These are phyloP conservation scores for Tetrax tetrax DNA, from an alignment of 2,113 vertebrate genomes.

Conservation along the genomic window DNA sequence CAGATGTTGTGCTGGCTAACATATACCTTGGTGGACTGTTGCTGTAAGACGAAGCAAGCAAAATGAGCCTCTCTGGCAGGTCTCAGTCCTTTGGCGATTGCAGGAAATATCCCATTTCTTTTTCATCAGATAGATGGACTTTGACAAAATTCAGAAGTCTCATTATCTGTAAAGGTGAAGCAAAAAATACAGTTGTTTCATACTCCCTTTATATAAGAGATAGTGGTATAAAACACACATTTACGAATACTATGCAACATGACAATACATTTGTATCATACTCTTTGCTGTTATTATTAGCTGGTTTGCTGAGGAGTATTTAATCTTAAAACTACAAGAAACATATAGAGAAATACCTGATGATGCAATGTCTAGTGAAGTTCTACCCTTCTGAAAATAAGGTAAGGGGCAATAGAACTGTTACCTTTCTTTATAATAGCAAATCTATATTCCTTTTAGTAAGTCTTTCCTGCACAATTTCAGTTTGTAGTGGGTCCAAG, in stretches of 20 bases:
- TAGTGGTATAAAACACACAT: not conserved
- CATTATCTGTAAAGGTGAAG: not conserved
- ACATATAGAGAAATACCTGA: not conserved
- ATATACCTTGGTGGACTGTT: constrained; percentile 43
- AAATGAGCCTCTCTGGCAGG: constrained; percentile 53
- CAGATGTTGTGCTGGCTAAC: constrained; percentile 28
- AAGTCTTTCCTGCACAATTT: not conserved
- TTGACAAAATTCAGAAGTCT: not conserved
- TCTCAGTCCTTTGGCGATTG: not conserved
- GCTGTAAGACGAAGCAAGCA: constrained; percentile 23
- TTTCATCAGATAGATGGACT: not conserved
- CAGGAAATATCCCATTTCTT: not conserved
- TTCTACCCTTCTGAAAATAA: not conserved
- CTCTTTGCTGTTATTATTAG: not conserved
- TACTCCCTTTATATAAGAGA: not conserved
- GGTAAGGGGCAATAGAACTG: not conserved
- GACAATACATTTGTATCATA: not conserved
- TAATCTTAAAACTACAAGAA: constrained; percentile 12
- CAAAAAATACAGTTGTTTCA: not conserved
- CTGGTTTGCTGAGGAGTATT: constrained; percentile 17
- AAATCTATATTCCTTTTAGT: not conserved
- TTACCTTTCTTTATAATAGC: not conserved
- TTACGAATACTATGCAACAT: not conserved
- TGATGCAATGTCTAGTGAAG: not conserved
- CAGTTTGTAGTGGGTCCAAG: not conserved